phyloP scores from a whole-genome alignment of 2,797 vertebrate species.

The Cynodonichthys magdalenae region DNA sequence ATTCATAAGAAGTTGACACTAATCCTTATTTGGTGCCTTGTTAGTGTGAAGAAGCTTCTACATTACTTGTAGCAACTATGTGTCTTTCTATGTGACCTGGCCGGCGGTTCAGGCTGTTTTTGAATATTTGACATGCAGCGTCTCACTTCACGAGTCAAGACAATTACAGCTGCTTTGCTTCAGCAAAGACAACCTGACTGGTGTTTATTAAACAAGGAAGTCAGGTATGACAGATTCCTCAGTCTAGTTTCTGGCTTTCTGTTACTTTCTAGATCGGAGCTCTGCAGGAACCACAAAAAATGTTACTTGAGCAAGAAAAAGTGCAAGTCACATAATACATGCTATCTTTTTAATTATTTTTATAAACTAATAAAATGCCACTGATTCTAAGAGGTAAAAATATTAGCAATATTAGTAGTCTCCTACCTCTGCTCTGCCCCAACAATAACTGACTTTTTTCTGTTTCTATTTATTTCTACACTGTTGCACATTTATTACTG shows the following conservation, averaged over 20 bases:
- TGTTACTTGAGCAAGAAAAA: neutral
- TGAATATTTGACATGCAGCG: constrained; percentile 7
- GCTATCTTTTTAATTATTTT: no score
- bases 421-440: no score
- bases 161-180: constrained; percentile 50
- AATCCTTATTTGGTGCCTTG: constrained; percentile 39
- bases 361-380: no score
- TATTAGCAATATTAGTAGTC: no score
- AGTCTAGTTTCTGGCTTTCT: constrained; percentile 23
- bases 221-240: constrained; percentile 32
- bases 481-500: no score
- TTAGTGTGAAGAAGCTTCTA: constrained; percentile 33
- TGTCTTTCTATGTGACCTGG: constrained; percentile 15
- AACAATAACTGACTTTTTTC: no score
- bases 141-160: constrained; percentile 35
- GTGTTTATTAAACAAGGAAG: constrained; percentile 35
- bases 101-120: constrained; percentile 34
- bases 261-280: constrained; percentile 15
- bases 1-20: constrained; percentile 42
- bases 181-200: constrained; percentile 17
- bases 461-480: no score
- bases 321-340: neutral
- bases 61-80: constrained; percentile 27
- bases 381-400: no score
- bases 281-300: neutral